Evolutionary conservation across 2,113 vertebrate species (phyloP).

Genomic region (Lanius ludovicianus): DNA sequence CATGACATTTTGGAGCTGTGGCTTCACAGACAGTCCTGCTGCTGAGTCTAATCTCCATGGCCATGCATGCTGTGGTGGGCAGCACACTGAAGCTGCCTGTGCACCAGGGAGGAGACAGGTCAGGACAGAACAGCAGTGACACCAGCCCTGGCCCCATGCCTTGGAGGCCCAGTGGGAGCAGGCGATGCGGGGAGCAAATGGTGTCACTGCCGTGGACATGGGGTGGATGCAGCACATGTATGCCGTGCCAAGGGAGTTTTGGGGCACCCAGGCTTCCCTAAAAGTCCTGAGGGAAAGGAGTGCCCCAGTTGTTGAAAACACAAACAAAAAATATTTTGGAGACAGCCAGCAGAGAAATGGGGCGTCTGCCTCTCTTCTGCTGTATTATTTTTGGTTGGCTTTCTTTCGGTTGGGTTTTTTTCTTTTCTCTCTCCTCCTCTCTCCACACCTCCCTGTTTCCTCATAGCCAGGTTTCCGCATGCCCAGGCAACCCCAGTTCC

Average conservation of each 20-base stretch:
- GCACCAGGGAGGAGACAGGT: neutral
- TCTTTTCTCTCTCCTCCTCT: neutral
- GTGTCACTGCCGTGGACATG: neutral
- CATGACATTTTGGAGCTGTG: neutral
- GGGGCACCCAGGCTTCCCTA: neutral
- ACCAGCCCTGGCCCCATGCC: accelerated
- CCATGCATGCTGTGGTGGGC: neutral
- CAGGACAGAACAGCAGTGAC: neutral
- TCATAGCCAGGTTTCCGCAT: neutral
- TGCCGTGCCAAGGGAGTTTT: neutral
- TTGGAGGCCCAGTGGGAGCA: neutral
- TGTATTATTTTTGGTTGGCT: neutral
- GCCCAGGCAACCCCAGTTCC: neutral
- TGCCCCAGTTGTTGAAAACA: neutral
- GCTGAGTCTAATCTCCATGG: accelerated
- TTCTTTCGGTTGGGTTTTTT: neutral
- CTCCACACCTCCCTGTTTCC: neutral
- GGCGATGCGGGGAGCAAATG: accelerated
- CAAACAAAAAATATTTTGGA: neutral
- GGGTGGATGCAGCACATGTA: neutral
- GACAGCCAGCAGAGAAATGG: neutral
- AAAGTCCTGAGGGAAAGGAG: neutral
- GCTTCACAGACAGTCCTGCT: neutral
- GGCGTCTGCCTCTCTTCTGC: neutral
- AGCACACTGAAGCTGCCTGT: accelerated